Evolutionary conservation across 2,888 invertebrate species (phyloP).

Genomic region (Gastrophysa polygoni): DNA sequence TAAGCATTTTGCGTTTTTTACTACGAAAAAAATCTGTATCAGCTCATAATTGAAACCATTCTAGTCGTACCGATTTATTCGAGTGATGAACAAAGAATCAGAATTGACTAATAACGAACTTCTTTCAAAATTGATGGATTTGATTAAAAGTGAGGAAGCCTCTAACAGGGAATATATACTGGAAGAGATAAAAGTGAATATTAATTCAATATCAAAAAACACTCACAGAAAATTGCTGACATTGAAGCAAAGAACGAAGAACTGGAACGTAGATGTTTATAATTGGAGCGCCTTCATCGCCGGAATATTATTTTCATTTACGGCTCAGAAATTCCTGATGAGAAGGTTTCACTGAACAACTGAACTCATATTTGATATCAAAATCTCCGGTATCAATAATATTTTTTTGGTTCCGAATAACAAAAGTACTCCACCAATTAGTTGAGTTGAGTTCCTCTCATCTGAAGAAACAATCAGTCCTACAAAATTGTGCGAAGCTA

Average conservation of each 20-base stretch:
- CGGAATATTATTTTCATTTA: constrained; percentile 7
- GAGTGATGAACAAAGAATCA: neutral
- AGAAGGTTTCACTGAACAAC: neutral
- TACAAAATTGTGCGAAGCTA: neutral
- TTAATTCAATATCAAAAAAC: neutral
- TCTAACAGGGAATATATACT: neutral
- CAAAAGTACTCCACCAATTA: constrained; percentile 1
- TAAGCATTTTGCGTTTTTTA: too few relatives aligned
- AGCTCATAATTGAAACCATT: neutral
- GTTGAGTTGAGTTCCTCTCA: neutral
- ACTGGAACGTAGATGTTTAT: constrained; percentile 1
- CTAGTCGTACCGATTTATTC: neutral
- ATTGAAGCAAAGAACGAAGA: constrained; percentile 8
- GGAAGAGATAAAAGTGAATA: constrained; percentile 1
- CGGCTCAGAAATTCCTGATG: neutral
- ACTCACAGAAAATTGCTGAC: neutral
- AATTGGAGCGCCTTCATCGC: constrained; percentile 4
- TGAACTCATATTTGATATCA: too few relatives aligned
- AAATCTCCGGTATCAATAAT: neutral
- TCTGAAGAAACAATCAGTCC: neutral
- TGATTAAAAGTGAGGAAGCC: neutral
- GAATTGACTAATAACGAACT: neutral
- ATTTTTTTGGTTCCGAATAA: neutral
- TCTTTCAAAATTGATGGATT: neutral
- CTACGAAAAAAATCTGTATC: too few relatives aligned